phyloP scores from a whole-genome alignment of 2,888 invertebrate genomes.

The Callosobruchus maculatus region DNA sequence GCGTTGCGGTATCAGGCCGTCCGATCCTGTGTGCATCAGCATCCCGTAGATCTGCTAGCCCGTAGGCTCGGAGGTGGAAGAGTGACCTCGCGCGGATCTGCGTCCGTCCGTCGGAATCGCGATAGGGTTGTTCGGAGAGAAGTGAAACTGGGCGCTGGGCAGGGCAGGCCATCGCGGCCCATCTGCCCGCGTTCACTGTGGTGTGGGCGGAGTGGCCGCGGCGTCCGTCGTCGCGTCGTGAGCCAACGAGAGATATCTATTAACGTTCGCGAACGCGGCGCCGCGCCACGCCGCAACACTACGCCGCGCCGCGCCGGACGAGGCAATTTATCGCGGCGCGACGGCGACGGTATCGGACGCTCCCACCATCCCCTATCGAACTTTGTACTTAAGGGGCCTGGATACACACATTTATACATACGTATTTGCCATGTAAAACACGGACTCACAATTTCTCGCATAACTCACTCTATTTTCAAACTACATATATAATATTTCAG shows the following conservation, averaged over 20 bases:
- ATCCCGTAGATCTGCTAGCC: background rate
- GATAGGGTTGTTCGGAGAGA: background rate
- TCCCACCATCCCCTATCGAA: background rate
- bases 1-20: too few relatives aligned
- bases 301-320: too few relatives aligned
- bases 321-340: conserved; percentile 46
- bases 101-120: background rate
- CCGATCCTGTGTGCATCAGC: background rate
- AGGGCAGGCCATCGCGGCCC: background rate
- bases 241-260: conserved; percentile 44
- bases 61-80: background rate
- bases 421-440: too few relatives aligned
- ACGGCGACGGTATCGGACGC: background rate
- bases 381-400: too few relatives aligned
- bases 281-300: too few relatives aligned
- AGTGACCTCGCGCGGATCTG: background rate
- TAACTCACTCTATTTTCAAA: too few relatives aligned
- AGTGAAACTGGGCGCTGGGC: background rate
- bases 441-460: too few relatives aligned
- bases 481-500: too few relatives aligned
- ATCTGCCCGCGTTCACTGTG: conserved; percentile 12
- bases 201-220: conserved; percentile 26
- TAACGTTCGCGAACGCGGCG: conserved; percentile 30
- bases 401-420: too few relatives aligned
- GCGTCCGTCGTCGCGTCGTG: conserved; percentile 30